These are phyloP conservation scores for Zele albiditarsus DNA, from an alignment of 2,888 invertebrate genomes.

Conservation along the genomic window DNA sequence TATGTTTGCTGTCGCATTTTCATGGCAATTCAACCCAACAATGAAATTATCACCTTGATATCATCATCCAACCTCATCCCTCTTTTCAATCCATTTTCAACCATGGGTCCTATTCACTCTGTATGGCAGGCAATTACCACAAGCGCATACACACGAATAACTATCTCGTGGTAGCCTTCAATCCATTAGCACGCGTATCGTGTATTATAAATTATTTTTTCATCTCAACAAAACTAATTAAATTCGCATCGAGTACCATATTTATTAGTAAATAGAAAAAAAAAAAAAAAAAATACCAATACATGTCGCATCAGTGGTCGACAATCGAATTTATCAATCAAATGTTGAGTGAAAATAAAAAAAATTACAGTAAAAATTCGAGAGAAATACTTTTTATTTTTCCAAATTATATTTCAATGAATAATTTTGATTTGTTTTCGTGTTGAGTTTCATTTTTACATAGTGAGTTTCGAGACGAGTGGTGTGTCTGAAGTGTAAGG, in stretches of 20 bases:
- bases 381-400: neutral
- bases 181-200: conserved; percentile 53
- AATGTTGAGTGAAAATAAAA: neutral
- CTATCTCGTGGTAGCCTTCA: conserved; percentile 53
- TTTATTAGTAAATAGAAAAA: conserved; percentile 42
- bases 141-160: conserved; percentile 45
- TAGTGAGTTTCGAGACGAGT: conserved; percentile 28
- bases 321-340: neutral
- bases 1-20: neutral
- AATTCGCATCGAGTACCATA: conserved; percentile 48
- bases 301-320: neutral
- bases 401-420: neutral
- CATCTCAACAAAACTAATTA: conserved; percentile 52
- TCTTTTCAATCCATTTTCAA: neutral
- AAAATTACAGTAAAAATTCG: neutral
- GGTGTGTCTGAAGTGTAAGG: conserved; percentile 57
- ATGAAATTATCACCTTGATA: conserved; percentile 16
- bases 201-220: conserved; percentile 50
- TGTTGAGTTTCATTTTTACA: neutral
- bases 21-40: neutral
- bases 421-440: conserved; percentile 6
- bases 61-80: neutral
- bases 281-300: neutral
- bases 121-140: neutral
- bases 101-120: neutral